Percentiles rank a stretch among this genome's conserved stretches.
Evolutionary conservation across 2,797 vertebrate genomes (phyloP).

Genomic region (Microctenopoma steveboyesi): DNA sequence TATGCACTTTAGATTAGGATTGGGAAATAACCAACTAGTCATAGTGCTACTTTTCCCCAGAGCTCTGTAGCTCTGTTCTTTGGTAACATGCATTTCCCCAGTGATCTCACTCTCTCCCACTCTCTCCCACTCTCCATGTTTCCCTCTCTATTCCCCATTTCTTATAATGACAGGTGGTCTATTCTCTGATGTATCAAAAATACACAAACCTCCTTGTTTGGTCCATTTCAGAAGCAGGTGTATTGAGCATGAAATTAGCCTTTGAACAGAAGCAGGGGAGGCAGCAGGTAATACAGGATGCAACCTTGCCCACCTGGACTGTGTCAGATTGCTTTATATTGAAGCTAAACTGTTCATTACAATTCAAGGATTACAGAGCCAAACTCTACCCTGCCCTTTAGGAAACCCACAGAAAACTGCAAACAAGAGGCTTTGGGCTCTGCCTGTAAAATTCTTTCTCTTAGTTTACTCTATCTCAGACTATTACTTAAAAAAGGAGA

Average conservation of each 20-base stretch:
- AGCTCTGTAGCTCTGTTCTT: neutral
- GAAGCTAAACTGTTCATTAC: constrained; percentile 57
- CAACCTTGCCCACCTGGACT: constrained; percentile 47
- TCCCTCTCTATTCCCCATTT: constrained; percentile 22
- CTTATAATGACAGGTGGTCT: constrained; percentile 24
- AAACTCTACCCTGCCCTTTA: constrained; percentile 41
- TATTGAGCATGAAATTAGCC: constrained; percentile 53
- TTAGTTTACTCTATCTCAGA: neutral
- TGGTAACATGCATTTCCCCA: neutral
- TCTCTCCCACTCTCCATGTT: neutral
- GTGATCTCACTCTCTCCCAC: neutral
- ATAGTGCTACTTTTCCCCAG: neutral
- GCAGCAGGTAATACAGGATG: constrained; percentile 33
- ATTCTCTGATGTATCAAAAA: constrained; percentile 22
- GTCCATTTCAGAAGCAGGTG: constrained; percentile 13
- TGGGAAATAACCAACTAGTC: neutral
- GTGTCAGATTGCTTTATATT: constrained; percentile 56
- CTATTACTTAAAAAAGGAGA: constrained; percentile 10
- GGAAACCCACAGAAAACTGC: constrained; percentile 21
- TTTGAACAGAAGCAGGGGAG: constrained; percentile 35
- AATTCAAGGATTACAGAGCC: constrained; percentile 42
- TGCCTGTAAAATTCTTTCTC: constrained; percentile 26
- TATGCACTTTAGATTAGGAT: neutral
- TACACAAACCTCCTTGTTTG: neutral
- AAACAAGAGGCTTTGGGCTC: constrained; percentile 26